A percentile compares a stretch with the other conserved stretches of the same genome.
Conservation (phyloP, 2,113 vertebrate species). For the Phalacrocorax brasilianus region DNA sequence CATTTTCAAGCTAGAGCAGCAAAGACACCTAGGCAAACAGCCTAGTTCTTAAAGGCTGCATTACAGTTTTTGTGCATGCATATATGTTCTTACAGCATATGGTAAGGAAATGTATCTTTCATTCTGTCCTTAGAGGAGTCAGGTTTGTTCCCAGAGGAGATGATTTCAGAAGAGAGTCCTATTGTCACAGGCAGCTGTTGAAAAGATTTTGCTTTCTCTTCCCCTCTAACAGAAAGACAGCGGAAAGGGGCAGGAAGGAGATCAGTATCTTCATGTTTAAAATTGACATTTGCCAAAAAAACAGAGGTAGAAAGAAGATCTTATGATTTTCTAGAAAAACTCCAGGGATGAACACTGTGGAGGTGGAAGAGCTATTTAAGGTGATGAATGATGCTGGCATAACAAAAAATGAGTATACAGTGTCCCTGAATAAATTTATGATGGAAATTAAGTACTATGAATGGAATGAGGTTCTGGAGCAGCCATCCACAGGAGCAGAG, state of each 20-base stretch:
- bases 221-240: not conserved
- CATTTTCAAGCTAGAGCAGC: not conserved
- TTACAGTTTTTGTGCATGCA: not conserved
- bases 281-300: not conserved
- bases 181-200: not conserved
- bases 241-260: not conserved
- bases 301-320: not conserved
- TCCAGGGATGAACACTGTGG: not conserved
- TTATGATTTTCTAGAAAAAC: not conserved
- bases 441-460: not conserved
- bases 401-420: not conserved
- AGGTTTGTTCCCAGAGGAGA: not conserved
- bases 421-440: constrained; percentile 5
- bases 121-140: not conserved
- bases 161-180: not conserved
- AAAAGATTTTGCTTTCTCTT: not conserved
- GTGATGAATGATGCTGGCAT: not conserved
- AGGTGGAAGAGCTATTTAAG: not conserved
- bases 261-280: not conserved
- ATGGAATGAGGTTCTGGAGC: not conserved
- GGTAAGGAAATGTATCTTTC: not conserved
- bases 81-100: not conserved
- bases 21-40: not conserved
- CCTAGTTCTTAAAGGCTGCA: not conserved
- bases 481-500: not conserved